A percentile compares a stretch with the other conserved stretches of the same genome.
Conservation (phyloP, 2,113 vertebrate species). For the Oreochromis aureus region DNA sequence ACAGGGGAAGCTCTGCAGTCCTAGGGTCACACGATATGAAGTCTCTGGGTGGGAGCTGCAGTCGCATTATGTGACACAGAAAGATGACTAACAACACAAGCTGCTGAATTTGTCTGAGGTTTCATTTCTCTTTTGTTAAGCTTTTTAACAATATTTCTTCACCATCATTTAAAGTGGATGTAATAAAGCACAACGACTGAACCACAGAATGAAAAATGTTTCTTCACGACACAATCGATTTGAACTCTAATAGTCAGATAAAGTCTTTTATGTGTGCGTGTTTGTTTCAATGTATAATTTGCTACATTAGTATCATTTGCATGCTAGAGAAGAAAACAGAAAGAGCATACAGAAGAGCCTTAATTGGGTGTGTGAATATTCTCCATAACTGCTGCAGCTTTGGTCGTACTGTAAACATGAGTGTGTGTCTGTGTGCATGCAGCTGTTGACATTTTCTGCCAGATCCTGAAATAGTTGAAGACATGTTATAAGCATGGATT, state of each 20-base stretch:
- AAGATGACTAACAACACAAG: not conserved
- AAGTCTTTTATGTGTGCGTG: not conserved
- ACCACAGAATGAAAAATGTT: not conserved
- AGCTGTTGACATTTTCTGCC: not conserved
- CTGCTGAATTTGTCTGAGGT: not conserved
- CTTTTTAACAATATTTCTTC: not conserved
- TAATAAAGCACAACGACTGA: not conserved
- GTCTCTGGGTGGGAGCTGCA: not conserved
- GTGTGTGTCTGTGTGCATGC: not conserved
- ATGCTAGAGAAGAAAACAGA: conserved; percentile 38
- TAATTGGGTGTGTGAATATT: conserved; percentile 54
- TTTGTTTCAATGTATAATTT: conserved; percentile 55
- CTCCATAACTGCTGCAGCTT: conserved; percentile 26
- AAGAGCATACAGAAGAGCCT: conserved; percentile 33
- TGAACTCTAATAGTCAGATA: not conserved
- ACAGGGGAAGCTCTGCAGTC: not conserved
- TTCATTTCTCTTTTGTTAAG: not conserved
- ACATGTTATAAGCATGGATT: not conserved
- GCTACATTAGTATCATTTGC: conserved; percentile 52
- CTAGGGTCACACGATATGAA: not conserved
- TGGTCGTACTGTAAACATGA: not conserved
- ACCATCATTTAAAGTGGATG: not conserved
- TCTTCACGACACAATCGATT: not conserved
- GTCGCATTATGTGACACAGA: not conserved
- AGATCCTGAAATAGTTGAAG: not conserved